These are phyloP conservation scores for Ceratina japonica DNA, from an alignment of 1,140 invertebrate species.

Conservation along the genomic window DNA sequence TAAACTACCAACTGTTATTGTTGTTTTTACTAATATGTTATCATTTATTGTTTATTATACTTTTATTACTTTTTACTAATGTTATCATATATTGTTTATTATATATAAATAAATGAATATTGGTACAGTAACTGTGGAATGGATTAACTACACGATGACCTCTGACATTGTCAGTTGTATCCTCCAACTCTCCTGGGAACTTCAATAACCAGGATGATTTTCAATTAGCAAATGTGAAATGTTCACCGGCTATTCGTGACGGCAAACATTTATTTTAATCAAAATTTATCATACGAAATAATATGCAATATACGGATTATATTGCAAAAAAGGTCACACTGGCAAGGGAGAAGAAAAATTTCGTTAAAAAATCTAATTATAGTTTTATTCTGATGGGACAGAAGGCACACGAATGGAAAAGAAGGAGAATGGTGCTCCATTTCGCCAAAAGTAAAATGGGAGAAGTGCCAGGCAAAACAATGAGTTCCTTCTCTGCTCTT, in stretches of 20 bases:
- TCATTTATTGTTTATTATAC: too few species aligned
- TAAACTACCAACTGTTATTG: too few species aligned
- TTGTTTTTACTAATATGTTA: too few species aligned
- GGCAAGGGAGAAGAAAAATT: neutral
- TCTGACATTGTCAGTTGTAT: neutral
- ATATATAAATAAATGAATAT: neutral
- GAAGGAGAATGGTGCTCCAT: neutral
- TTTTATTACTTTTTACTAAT: too few species aligned
- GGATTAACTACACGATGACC: neutral
- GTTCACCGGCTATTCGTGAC: neutral
- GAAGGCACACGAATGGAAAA: neutral
- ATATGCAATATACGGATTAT: too few species aligned
- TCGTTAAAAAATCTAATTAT: neutral
- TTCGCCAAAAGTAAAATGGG: conserved; percentile 9
- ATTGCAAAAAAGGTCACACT: too few species aligned
- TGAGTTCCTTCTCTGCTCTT: neutral
- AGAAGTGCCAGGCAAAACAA: neutral
- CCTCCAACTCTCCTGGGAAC: neutral
- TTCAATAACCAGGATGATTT: neutral
- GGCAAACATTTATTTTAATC: neutral
- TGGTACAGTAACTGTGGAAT: neutral
- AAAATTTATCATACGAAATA: too few species aligned
- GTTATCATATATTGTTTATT: too few species aligned
- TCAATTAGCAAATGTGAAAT: conserved; percentile 1
- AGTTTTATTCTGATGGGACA: neutral